Conservation (phyloP, 2,797 vertebrate genomes). For the Tapirus indicus region DNA sequence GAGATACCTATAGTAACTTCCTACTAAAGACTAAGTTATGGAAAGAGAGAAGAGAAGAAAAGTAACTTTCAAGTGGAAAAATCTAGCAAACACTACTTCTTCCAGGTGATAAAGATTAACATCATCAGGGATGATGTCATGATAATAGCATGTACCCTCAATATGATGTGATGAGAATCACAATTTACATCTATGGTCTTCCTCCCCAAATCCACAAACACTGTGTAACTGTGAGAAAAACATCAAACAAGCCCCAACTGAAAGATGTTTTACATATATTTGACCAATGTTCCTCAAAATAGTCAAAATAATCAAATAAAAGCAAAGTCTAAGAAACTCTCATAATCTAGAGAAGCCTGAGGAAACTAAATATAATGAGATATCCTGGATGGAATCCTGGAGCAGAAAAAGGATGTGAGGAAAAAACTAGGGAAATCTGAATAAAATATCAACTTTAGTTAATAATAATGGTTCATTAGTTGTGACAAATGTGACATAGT, state of each 20-base stretch:
- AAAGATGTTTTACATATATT: not conserved
- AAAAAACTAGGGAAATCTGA: not conserved
- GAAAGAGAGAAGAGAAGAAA: not conserved
- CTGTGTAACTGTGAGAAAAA: not conserved
- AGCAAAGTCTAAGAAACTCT: not conserved
- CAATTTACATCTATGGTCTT: not conserved
- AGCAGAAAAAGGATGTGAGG: not conserved
- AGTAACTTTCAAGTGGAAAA: not conserved
- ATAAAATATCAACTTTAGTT: not conserved
- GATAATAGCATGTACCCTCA: not conserved
- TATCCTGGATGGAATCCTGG: not conserved
- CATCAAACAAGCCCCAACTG: not conserved
- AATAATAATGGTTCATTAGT: not conserved
- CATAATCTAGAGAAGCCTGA: not conserved
- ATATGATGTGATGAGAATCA: not conserved
- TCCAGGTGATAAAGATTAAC: not conserved
- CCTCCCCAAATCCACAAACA: not conserved
- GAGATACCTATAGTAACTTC: not conserved
- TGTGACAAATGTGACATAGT: not conserved
- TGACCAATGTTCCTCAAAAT: not conserved
- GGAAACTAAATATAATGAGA: not conserved
- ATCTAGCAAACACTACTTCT: not conserved
- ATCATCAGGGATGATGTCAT: not conserved
- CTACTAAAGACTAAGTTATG: not conserved
- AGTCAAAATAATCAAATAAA: not conserved